These are phyloP conservation scores for Syrista parreyssii DNA, from an alignment of 2,888 invertebrate genomes.

Conservation along the genomic window DNA sequence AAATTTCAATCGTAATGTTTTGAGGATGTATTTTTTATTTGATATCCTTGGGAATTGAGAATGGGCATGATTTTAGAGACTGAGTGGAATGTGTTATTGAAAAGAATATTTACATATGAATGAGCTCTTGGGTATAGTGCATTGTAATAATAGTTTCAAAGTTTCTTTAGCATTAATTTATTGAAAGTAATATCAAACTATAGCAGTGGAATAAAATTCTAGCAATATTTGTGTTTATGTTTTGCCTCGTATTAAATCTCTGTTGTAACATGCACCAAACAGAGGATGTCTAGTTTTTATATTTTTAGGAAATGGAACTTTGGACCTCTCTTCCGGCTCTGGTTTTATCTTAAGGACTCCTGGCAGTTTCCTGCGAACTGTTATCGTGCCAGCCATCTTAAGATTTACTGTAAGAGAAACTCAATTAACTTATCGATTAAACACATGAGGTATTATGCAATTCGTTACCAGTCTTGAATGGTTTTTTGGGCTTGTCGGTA, in stretches of 20 bases:
- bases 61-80: neutral
- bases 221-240: too few species aligned
- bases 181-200: too few species aligned
- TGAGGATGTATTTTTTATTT: too few species aligned
- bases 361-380: slow-evolving; percentile 31
- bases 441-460: too few species aligned
- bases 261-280: slow-evolving; percentile 22
- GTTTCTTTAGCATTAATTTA: too few species aligned
- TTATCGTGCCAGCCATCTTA: slow-evolving; percentile 28
- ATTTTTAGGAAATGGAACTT: slow-evolving; percentile 34
- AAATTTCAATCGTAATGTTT: slow-evolving; percentile 25
- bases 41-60: too few species aligned
- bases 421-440: too few species aligned
- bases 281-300: slow-evolving; percentile 35
- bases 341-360: slow-evolving; percentile 6
- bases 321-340: slow-evolving; percentile 3
- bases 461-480: slow-evolving; percentile 20
- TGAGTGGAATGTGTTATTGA: neutral
- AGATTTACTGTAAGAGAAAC: slow-evolving; percentile 31
- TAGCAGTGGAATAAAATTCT: too few species aligned
- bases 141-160: too few species aligned
- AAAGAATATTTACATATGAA: too few species aligned
- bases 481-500: neutral
- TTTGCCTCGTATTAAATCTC: too few species aligned
- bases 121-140: too few species aligned